Percentiles rank a stretch among this genome's conserved stretches.
Conservation (phyloP, 2,113 vertebrate species). For the Arvicanthis niloticus region DNA sequence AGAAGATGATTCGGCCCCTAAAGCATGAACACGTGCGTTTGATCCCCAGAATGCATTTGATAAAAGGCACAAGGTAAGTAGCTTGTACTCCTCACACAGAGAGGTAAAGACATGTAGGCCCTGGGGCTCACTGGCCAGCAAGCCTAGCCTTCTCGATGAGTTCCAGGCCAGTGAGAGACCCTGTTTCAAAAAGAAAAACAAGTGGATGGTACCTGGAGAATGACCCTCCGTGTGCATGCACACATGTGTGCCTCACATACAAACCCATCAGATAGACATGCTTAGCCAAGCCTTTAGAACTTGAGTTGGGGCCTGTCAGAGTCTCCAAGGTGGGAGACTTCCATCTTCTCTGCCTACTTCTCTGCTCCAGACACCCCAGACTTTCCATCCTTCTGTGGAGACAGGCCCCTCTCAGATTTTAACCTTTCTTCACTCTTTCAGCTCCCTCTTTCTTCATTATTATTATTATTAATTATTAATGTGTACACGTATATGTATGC, state of each 20-base stretch:
- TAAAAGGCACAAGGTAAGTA: neutral
- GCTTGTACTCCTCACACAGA: neutral
- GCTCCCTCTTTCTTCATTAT: neutral
- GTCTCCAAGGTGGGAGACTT: neutral
- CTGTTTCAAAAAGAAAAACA: neutral
- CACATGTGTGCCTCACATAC: neutral
- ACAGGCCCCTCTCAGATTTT: neutral
- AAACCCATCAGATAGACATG: neutral
- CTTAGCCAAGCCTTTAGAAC: neutral
- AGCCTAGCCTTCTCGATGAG: neutral
- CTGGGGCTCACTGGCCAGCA: neutral
- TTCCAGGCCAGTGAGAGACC: neutral
- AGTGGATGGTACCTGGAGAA: neutral
- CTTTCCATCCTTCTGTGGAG: neutral
- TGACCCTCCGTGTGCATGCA: no score
- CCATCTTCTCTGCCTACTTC: neutral
- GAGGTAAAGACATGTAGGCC: neutral
- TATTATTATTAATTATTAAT: neutral
- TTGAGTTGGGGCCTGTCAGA: neutral
- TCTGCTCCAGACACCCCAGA: neutral
- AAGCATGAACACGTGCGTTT: neutral
- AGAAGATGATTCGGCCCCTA: neutral
- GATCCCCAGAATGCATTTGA: neutral
- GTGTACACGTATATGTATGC: no score
- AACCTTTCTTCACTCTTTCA: neutral